Conservation (phyloP, 2,113 vertebrate genomes). For the Nannospalax galili region DNA sequence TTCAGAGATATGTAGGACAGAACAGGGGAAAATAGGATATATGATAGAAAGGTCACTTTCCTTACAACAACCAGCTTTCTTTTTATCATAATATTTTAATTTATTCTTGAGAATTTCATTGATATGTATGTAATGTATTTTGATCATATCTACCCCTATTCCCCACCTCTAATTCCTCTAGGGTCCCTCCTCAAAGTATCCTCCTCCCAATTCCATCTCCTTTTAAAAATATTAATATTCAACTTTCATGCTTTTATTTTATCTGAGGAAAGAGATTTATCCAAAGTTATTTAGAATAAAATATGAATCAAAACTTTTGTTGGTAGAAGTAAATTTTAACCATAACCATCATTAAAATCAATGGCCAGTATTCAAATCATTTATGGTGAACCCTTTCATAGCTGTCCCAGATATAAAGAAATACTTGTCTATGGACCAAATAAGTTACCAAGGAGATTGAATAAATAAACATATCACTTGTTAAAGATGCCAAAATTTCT, state of each 20-base stretch:
- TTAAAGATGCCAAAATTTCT: slow-evolving; percentile 68
- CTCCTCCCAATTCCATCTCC: neutral
- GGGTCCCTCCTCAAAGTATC: no score
- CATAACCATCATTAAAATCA: slow-evolving; percentile 57
- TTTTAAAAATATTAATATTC: neutral
- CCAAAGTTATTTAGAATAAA: slow-evolving; percentile 43
- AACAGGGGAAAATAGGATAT: neutral
- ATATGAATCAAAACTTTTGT: slow-evolving; percentile 13
- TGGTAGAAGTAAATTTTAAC: slow-evolving; percentile 34
- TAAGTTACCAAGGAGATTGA: slow-evolving; percentile 71
- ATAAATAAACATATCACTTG: slow-evolving; percentile 71
- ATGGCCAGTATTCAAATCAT: slow-evolving; percentile 29
- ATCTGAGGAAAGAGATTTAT: slow-evolving; percentile 14
- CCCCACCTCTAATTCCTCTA: no score
- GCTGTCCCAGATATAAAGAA: slow-evolving; percentile 42
- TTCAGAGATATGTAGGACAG: neutral
- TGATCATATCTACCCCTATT: neutral
- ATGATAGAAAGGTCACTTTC: neutral
- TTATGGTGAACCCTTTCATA: neutral
- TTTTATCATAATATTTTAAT: neutral
- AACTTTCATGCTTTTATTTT: slow-evolving; percentile 43
- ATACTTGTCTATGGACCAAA: slow-evolving; percentile 52
- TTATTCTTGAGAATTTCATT: neutral
- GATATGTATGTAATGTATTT: neutral
- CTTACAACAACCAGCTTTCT: neutral